Percentiles rank a stretch among this genome's conserved stretches.
Conservation (phyloP, 2,797 vertebrate genomes). For the Glyptemys insculpta region DNA sequence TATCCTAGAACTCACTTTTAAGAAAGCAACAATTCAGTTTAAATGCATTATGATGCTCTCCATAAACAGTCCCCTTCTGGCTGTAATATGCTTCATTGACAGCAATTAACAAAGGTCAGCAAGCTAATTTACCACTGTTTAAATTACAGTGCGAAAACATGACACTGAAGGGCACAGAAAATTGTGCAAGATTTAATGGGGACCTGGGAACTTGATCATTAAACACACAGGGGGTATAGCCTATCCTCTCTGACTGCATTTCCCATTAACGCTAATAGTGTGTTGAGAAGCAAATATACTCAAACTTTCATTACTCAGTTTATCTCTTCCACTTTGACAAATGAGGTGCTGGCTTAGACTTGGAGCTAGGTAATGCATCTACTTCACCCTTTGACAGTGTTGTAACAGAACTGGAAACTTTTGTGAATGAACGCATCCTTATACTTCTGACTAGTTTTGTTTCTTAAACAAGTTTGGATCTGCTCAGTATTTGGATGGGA, state of each 20-base stretch:
- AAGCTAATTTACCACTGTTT: neutral
- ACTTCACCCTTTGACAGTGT: neutral
- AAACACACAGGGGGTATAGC: neutral
- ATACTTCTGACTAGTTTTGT: neutral
- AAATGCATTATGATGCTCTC: neutral
- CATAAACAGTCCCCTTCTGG: neutral
- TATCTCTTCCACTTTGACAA: slow-evolving; percentile 15
- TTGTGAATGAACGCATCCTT: neutral
- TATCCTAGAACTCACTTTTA: neutral
- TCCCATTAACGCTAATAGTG: slow-evolving; percentile 22
- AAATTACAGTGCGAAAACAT: neutral
- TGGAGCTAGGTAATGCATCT: neutral
- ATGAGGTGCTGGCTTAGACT: neutral
- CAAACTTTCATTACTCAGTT: slow-evolving; percentile 9
- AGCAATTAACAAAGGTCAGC: slow-evolving; percentile 39
- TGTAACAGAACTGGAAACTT: neutral
- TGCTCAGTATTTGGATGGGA: neutral
- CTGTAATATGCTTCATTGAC: neutral
- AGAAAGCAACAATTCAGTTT: neutral
- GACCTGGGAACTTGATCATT: neutral
- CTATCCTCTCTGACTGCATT: neutral
- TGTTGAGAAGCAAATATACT: neutral
- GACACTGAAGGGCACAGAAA: neutral
- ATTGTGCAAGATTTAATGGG: neutral
- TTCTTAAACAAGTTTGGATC: neutral